Evolutionary conservation across 2,113 vertebrate species (phyloP), one percentile per base, ranked within the genome.

Genomic region (Onychostoma macrolepis): DNA sequence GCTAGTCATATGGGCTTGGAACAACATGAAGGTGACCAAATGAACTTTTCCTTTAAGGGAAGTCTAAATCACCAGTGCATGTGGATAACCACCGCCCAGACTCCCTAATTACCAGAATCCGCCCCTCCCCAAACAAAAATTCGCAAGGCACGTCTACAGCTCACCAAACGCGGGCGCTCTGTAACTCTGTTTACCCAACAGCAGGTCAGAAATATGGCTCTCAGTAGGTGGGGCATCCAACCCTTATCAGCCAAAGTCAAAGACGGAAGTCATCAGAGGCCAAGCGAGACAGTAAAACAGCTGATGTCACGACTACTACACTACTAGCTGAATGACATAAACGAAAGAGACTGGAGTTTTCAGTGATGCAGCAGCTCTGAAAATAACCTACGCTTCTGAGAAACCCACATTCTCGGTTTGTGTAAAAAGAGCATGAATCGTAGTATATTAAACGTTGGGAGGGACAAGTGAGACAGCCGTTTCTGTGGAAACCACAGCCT

Each of bases 181-280:
- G 77, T 58, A 38, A 58, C 30, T 38, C 28, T 61, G 45, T 61
- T 80, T 53, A 72, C 13, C 43, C 77, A 80, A 69, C 50, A 72
- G 17, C 48, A 86, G 63, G n/a, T 45, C 63, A 71, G 63, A 69
- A 80, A 28, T 53, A 80, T 80, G 63, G 38, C 78, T 72, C 67
- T 45, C 48, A 48, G 53, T 74, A 72, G 85, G 85, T 63, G 78
- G 45, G 85, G 48, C 74, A 71, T 28, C 4, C n/a, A 45, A 4
- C 48, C 84, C 79, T 91, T 91, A 93, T 92, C 89, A 89, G 80
- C 71, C 81, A 67, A 80, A 79, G 15, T 63, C 77, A 84, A 53
- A 26, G 75, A 75, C 81, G 83, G 71, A 74, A 87, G 85, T 86
- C 71, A 90, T 86, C 84, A 87, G 85, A 87, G 88, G 81, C 77